These are phyloP conservation scores for Drosophila silvestris DNA, from an alignment of 2,888 invertebrate species.

Conservation along the genomic window DNA sequence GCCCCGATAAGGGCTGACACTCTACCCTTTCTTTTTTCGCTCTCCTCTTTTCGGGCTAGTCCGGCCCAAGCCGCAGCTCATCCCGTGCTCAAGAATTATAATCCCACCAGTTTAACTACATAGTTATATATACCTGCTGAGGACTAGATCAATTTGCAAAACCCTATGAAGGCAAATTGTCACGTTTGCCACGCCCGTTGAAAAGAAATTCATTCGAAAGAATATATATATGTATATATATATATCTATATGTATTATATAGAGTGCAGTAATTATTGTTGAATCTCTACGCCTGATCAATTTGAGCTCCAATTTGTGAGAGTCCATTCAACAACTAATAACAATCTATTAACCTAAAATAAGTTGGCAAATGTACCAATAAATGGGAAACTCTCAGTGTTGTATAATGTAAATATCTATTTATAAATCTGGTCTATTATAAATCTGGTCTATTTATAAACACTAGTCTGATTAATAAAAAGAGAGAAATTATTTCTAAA, in stretches of 20 bases:
- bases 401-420: not conserved
- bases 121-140: slow-evolving; percentile 30
- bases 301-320: not conserved
- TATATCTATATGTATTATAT: too few relatives aligned
- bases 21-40: slow-evolving; percentile 41
- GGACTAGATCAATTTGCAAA: slow-evolving; percentile 64
- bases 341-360: not conserved
- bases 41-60: slow-evolving; percentile 6
- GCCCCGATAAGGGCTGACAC: slow-evolving; percentile 20
- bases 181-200: slow-evolving; percentile 25
- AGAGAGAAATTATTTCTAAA: not conserved
- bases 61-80: slow-evolving; percentile 49
- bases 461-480: not conserved
- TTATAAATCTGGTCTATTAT: not conserved
- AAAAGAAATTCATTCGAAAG: not conserved
- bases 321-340: not conserved
- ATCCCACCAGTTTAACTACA: slow-evolving; percentile 39
- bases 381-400: not conserved
- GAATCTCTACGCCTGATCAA: not conserved
- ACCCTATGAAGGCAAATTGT: slow-evolving; percentile 65
- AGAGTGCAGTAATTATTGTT: too few relatives aligned
- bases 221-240: not conserved
- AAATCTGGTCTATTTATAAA: not conserved
- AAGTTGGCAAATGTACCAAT: not conserved
- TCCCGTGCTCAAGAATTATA: slow-evolving; percentile 75